Percentiles rank a stretch among this genome's conserved stretches.
Evolutionary conservation across 1,140 invertebrate species (phyloP).

Genomic region (Prorops nasuta): DNA sequence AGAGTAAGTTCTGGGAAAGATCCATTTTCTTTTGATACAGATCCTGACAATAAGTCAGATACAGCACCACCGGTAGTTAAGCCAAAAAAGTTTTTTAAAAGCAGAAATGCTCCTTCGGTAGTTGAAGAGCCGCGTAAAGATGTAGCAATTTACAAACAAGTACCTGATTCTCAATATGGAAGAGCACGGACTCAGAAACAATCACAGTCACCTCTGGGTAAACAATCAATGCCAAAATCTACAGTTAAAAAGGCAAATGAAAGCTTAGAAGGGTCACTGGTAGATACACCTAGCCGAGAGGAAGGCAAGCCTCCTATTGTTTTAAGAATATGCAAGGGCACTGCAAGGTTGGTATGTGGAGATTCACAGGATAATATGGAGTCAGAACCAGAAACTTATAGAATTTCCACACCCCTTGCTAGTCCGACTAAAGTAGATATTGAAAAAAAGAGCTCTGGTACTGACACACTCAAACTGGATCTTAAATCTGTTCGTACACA

Average conservation of each 20-base stretch:
- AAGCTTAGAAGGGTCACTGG: conserved; percentile 26
- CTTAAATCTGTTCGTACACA: conserved; percentile 19
- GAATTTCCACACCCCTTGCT: conserved; percentile 39
- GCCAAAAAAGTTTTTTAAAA: conserved; percentile 90
- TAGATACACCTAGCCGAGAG: conserved; percentile 36
- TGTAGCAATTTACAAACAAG: conserved; percentile 54
- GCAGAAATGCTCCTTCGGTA: conserved; percentile 66
- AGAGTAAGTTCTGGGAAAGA: conserved; percentile 42
- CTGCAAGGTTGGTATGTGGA: conserved; percentile 58
- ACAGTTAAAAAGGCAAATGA: conserved; percentile 30
- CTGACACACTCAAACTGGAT: conserved; percentile 24
- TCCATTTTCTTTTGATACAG: conserved; percentile 52
- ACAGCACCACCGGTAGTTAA: conserved; percentile 53
- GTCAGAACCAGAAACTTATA: conserved; percentile 37
- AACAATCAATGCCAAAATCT: conserved; percentile 31
- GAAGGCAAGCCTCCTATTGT: conserved; percentile 67
- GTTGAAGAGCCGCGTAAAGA: conserved; percentile 54
- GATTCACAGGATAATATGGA: conserved; percentile 35
- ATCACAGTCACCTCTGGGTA: conserved; percentile 41
- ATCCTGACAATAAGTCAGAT: conserved; percentile 39
- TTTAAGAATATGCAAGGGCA: conserved; percentile 66
- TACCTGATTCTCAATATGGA: conserved; percentile 47
- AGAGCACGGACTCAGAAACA: conserved; percentile 33
- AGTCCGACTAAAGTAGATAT: conserved; percentile 38
- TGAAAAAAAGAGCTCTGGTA: conserved; percentile 31